Conservation (phyloP, 2,888 invertebrate genomes). For the Netelia virgata region DNA sequence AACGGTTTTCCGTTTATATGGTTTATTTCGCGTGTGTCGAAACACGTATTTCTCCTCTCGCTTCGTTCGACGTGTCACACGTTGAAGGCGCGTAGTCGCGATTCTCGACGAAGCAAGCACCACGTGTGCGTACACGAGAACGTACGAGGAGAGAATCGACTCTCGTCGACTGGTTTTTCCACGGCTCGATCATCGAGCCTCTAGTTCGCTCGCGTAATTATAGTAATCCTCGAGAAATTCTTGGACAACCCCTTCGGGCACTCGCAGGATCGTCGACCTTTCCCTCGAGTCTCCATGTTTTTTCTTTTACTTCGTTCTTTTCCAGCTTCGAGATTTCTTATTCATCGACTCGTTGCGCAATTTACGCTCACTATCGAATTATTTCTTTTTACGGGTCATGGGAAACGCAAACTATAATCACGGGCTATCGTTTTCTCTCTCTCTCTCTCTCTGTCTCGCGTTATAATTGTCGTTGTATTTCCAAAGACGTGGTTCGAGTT, state of each 20-base stretch:
- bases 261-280: slow-evolving; percentile 19
- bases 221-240: slow-evolving; percentile 35
- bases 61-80: slow-evolving; percentile 41
- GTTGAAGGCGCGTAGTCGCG: slow-evolving; percentile 56
- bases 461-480: too few relatives aligned
- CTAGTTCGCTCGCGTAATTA: slow-evolving; percentile 52
- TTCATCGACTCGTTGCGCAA: not conserved
- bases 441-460: not conserved
- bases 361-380: slow-evolving; percentile 1
- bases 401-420: too few relatives aligned
- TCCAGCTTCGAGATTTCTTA: not conserved
- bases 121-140: slow-evolving; percentile 1
- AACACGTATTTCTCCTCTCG: slow-evolving; percentile 44
- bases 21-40: slow-evolving; percentile 58
- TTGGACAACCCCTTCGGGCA: slow-evolving; percentile 18
- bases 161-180: slow-evolving; percentile 37
- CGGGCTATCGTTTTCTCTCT: not conserved
- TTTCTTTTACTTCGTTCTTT: not conserved
- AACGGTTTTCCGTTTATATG: slow-evolving; percentile 62
- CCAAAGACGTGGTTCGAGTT: too few relatives aligned
- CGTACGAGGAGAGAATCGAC: slow-evolving; percentile 1
- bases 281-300: not conserved
- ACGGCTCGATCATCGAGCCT: slow-evolving; percentile 26
- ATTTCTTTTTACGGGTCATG: too few relatives aligned
- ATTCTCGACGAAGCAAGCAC: slow-evolving; percentile 20